A percentile compares a stretch with the other conserved stretches of the same genome.
Conservation (phyloP, 1,140 invertebrate species). For the Drosophila navojoa region DNA sequence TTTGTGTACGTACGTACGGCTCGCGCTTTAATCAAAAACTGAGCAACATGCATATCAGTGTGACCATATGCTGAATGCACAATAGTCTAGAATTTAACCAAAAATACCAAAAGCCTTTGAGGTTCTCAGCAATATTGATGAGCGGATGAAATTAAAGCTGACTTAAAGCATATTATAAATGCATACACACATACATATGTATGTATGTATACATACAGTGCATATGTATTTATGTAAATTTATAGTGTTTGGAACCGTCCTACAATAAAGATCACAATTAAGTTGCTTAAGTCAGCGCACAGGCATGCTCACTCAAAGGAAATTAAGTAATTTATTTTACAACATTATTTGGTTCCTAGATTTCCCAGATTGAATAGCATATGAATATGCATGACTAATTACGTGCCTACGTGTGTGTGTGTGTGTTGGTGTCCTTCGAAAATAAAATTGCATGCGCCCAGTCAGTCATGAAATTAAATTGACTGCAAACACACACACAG, state of each 20-base stretch:
- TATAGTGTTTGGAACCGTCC: too few species aligned
- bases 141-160: too few species aligned
- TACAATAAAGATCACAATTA: background rate
- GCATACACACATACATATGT: too few species aligned
- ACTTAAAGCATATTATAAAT: too few species aligned
- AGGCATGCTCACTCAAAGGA: conserved; percentile 53
- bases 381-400: conserved; percentile 55
- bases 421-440: conserved; percentile 69
- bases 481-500: conserved; percentile 80
- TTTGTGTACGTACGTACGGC: background rate
- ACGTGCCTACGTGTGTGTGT: conserved; percentile 14
- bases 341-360: conserved; percentile 50
- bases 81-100: background rate
- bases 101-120: conserved; percentile 12
- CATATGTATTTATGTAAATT: too few species aligned
- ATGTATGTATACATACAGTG: too few species aligned
- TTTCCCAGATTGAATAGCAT: conserved; percentile 41
- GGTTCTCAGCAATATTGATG: background rate
- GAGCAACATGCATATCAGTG: background rate
- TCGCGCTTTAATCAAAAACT: conserved; percentile 31
- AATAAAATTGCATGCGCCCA: conserved; percentile 81
- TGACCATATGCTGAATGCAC: conserved; percentile 1
- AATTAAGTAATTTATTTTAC: conserved; percentile 74
- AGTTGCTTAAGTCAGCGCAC: background rate
- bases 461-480: conserved; percentile 84